Base-by-base conservation (phyloP, 2,888 invertebrate genomes). In the Ganaspis brasiliensis region DNA sequence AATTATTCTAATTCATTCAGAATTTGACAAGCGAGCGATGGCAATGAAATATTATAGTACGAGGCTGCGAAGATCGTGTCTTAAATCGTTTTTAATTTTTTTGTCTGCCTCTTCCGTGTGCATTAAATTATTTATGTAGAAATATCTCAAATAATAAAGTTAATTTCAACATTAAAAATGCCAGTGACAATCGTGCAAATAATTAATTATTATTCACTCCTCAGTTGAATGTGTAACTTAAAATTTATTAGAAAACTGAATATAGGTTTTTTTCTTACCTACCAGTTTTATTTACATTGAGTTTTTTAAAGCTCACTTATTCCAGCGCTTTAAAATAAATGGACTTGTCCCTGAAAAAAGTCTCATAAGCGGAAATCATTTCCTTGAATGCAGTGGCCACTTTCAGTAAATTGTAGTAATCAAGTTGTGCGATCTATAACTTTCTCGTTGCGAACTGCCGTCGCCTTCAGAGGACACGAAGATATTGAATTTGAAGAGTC, bases 341-440 rank as follows among this genome's bases (percentile, higher is more conserved):
- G 21, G 63, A 24, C 19, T 24, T 45, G 63, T 63, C 63, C 37
- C 21, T 45, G 24, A 63, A 37, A 37, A 61, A 61, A 61, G 19
- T 37, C 61, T 40, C n/a, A 40, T 24, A 9, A 63, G 14, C 63
- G 40, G 63, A 45, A 63, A 40, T 63, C 37, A 63, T 40, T 45
- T 45, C 24, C 40, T 63, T 63, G 63, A 63, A 63, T 63, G 24
- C 63, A 21, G 24, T 24, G n/a, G 40, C 63, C 63, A 63, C 63
- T 63, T 63, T 40, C 61, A 40, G 40, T 40, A 63, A 63, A 63
- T 63, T 63, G 40, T 63, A 63, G 63, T 63, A 40, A 63, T 63
- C 40, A 63, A 63, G 40, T 40, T 40, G 24, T 63, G 21, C 40
- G 24, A 63, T 40, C 63, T 45, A 24, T 63, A 63, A 63, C 45